Evolutionary conservation across 2,113 vertebrate genomes (phyloP).

Genomic region (Syngnathoides biaculeatus): DNA sequence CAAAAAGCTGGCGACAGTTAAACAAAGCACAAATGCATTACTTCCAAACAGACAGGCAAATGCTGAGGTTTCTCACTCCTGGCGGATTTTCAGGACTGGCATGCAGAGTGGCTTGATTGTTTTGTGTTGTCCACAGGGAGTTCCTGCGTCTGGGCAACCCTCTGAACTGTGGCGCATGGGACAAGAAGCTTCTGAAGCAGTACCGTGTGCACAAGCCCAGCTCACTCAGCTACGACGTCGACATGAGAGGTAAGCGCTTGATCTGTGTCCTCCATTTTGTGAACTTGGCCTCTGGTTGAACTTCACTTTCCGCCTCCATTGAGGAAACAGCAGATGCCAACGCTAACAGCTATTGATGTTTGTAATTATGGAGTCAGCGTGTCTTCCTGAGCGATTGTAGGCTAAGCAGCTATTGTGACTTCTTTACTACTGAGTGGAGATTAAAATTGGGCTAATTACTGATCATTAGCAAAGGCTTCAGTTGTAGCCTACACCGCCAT

Average conservation of each 20-base stretch:
- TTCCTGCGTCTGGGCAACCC: conserved; percentile 94
- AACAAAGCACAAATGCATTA: too few species aligned
- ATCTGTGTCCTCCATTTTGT: background rate
- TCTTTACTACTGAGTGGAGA: conserved; percentile 44
- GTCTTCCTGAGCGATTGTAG: conserved; percentile 48
- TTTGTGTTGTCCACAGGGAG: conserved; percentile 72
- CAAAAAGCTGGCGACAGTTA: too few species aligned
- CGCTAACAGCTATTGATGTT: conserved; percentile 39
- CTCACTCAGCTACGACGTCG: conserved; percentile 89
- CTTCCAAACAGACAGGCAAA: too few species aligned
- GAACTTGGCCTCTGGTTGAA: background rate
- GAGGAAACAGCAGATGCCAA: background rate
- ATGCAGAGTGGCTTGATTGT: background rate
- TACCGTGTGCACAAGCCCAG: conserved; percentile 96
- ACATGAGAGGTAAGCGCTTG: conserved; percentile 85
- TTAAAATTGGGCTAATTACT: conserved; percentile 52
- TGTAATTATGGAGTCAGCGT: conserved; percentile 37
- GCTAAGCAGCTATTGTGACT: conserved; percentile 33
- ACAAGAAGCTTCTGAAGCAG: conserved; percentile 92
- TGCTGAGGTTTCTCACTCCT: too few species aligned
- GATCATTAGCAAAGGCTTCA: conserved; percentile 15
- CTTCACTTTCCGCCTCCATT: background rate
- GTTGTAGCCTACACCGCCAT: conserved; percentile 7
- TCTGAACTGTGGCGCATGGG: conserved; percentile 97
- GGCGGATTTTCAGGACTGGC: background rate